phyloP scores from a whole-genome alignment of 1,140 invertebrate species.

The Capitella teleta region DNA sequence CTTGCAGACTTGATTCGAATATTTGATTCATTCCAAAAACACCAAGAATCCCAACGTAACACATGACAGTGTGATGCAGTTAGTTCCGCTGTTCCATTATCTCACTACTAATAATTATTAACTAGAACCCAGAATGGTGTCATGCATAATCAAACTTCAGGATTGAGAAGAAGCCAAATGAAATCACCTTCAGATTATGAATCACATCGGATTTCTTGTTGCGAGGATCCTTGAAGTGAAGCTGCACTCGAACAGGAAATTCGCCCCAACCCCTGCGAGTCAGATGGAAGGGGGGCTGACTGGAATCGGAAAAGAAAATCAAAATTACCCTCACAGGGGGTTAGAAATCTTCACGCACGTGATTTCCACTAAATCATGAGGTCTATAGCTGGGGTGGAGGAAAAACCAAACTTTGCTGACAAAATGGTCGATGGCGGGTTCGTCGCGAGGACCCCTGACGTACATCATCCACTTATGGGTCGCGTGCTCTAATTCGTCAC shows the following conservation, averaged over 20 bases:
- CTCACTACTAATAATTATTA: no score
- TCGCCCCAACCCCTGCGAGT: conserved; percentile 79
- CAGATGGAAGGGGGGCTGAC: conserved; percentile 67
- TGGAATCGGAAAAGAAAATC: conserved; percentile 23
- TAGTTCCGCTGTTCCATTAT: no score
- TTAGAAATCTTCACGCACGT: conserved; percentile 41
- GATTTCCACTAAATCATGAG: conserved; percentile 73
- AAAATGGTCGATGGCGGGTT: conserved; percentile 52
- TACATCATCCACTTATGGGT: conserved; percentile 86
- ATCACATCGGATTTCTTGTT: conserved; percentile 70
- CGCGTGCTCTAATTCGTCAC: conserved; percentile 51
- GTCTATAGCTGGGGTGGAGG: conserved; percentile 73
- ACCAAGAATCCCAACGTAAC: no score
- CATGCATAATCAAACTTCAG: no score
- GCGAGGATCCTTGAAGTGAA: conserved; percentile 61
- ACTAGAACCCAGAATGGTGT: no score
- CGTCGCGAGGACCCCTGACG: conserved; percentile 55
- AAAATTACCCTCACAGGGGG: background rate
- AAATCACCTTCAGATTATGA: conserved; percentile 58
- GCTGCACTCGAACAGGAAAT: conserved; percentile 68
- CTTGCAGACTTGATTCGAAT: no score
- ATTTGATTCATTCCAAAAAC: no score
- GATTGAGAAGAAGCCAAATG: no score
- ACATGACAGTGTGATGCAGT: no score
- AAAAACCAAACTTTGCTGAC: conserved; percentile 67